A percentile compares a stretch with the other conserved stretches of the same genome.
Conservation (phyloP, 2,113 vertebrate genomes). For the Atractosteus spatula region DNA sequence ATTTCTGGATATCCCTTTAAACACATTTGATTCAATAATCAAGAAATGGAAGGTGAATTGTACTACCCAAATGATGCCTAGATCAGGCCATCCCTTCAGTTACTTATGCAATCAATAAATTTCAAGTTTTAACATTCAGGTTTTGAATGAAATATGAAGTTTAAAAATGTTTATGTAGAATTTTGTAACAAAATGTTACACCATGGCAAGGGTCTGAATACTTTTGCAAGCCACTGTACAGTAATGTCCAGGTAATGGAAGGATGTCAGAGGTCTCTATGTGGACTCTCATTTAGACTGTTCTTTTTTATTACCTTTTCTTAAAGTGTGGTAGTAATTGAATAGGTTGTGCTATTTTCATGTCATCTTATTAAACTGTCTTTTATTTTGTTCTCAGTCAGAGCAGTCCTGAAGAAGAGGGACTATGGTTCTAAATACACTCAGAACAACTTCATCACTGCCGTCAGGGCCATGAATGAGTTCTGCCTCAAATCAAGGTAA, state of each 20-base stretch:
- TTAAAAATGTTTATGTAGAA: too few species aligned
- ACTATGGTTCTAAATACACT: slow-evolving; percentile 92
- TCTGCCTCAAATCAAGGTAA: slow-evolving; percentile 96
- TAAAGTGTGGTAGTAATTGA: not conserved
- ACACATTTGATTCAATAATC: too few species aligned
- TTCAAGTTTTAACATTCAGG: too few species aligned
- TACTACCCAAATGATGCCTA: too few species aligned
- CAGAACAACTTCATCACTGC: slow-evolving; percentile 98
- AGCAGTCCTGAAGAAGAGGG: slow-evolving; percentile 94
- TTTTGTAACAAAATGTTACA: too few species aligned
- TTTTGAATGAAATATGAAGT: too few species aligned
- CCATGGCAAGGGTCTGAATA: too few species aligned
- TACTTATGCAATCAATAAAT: too few species aligned
- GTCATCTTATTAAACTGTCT: not conserved
- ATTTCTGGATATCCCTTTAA: too few species aligned
- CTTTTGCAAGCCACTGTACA: not conserved
- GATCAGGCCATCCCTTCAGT: too few species aligned
- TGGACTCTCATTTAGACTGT: not conserved
- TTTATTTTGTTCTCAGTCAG: slow-evolving; percentile 68
- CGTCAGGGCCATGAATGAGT: slow-evolving; percentile 96
- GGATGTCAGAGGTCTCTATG: not conserved
- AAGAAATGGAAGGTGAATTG: too few species aligned
- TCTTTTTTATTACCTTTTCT: not conserved
- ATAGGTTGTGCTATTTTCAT: not conserved
- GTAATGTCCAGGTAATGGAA: not conserved